Percentiles rank a stretch among this genome's conserved stretches.
Evolutionary conservation across 2,113 vertebrate species (phyloP).

Genomic region (Oryzias javanicus): DNA sequence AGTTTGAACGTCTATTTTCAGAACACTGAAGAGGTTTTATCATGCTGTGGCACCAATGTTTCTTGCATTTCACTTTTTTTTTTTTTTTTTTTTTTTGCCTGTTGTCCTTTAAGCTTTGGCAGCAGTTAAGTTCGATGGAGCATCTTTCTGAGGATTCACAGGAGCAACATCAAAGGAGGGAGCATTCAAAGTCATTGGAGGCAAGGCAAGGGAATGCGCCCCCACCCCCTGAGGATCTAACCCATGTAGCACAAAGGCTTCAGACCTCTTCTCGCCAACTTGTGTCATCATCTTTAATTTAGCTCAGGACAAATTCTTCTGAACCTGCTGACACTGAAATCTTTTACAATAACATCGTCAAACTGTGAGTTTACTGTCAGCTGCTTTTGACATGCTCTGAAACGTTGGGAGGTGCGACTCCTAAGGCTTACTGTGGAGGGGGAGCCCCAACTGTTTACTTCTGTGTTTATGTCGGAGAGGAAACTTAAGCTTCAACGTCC

Average conservation of each 20-base stretch:
- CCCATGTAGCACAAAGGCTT: slow-evolving; percentile 18
- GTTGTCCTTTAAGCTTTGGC: slow-evolving; percentile 84
- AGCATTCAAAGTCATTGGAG: background rate
- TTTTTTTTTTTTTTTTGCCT: background rate
- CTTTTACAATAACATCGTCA: background rate
- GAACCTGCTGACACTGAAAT: background rate
- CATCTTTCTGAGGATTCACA: slow-evolving; percentile 79
- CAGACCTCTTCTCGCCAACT: slow-evolving; percentile 22
- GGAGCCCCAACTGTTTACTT: no score
- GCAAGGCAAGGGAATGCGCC: background rate
- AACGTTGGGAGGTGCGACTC: no score
- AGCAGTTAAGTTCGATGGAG: slow-evolving; percentile 81
- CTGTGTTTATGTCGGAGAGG: no score
- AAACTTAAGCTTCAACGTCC: no score
- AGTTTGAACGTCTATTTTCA: no score
- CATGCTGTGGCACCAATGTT: no score
- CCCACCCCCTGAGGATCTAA: background rate
- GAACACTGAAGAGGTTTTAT: no score
- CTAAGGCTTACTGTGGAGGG: no score
- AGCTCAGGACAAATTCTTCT: slow-evolving; percentile 58
- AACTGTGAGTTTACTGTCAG: background rate
- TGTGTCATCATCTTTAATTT: slow-evolving; percentile 29
- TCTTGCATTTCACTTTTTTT: background rate
- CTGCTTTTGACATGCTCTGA: no score
- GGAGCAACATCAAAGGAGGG: slow-evolving; percentile 24